phyloP scores from a whole-genome alignment of 2,888 invertebrate genomes.

The Netelia melanura region DNA sequence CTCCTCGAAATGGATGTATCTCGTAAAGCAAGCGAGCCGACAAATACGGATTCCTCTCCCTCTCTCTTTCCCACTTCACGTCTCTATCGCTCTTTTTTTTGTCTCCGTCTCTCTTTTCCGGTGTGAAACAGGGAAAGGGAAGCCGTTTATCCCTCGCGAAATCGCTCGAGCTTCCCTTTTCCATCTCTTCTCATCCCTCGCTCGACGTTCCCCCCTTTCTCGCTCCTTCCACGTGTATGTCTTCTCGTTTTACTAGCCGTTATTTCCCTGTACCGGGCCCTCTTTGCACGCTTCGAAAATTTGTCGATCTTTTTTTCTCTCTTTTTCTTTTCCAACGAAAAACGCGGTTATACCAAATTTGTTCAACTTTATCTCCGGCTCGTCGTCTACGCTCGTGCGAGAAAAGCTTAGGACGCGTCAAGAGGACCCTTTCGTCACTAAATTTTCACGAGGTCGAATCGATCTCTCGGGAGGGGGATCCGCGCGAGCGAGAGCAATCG shows the following conservation, averaged over 20 bases:
- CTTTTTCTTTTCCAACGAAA: background rate
- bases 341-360: constrained; percentile 33
- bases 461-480: constrained; percentile 18
- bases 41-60: constrained; percentile 79
- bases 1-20: constrained; percentile 76
- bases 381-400: constrained; percentile 2
- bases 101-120: constrained; percentile 70
- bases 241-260: constrained; percentile 29
- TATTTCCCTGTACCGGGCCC: constrained; percentile 4
- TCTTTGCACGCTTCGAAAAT: constrained; percentile 35
- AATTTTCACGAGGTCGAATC: constrained; percentile 55
- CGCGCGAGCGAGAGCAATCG: background rate
- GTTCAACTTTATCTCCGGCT: constrained; percentile 37
- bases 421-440: constrained; percentile 52
- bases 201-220: background rate
- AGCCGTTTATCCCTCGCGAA: constrained; percentile 53
- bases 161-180: constrained; percentile 51
- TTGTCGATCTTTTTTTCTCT: constrained; percentile 24
- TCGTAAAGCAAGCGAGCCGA: constrained; percentile 79
- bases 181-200: constrained; percentile 26
- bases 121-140: constrained; percentile 49
- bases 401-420: constrained; percentile 52
- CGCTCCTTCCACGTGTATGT: background rate
- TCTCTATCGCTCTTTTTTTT: constrained; percentile 51
- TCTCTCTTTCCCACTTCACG: constrained; percentile 74